A percentile compares a stretch with the other conserved stretches of the same genome.
Evolutionary conservation across 2,113 vertebrate species (phyloP).

Genomic region (Tamias sibiricus): DNA sequence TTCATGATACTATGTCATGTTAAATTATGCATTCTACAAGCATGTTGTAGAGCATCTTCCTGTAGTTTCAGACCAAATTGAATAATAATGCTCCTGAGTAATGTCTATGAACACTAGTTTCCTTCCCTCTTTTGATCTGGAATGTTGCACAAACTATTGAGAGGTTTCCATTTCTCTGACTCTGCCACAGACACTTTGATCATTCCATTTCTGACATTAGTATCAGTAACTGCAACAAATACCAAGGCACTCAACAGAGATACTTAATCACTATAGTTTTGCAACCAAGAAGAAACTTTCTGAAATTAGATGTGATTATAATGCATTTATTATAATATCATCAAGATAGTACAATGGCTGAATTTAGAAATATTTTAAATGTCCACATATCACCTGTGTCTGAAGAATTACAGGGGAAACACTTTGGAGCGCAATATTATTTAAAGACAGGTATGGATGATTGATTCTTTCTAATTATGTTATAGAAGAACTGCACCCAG

Average conservation of each 20-base stretch:
- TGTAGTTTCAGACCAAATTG: constrained; percentile 10
- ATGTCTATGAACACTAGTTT: background rate
- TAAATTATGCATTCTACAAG: constrained; percentile 33
- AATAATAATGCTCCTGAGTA: constrained; percentile 23
- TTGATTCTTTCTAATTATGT: constrained; percentile 13
- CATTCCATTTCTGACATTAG: background rate
- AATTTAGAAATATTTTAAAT: constrained; percentile 33
- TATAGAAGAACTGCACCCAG: background rate
- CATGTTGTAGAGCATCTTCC: background rate
- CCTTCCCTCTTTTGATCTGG: background rate
- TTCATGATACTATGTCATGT: background rate
- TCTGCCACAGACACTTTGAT: constrained; percentile 30
- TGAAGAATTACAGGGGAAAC: constrained; percentile 23
- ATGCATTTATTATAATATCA: background rate
- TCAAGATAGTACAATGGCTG: background rate
- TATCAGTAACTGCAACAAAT: constrained; percentile 31
- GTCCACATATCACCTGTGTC: background rate
- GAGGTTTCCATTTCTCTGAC: background rate
- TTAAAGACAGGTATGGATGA: background rate
- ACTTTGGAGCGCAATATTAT: background rate
- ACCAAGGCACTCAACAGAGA: background rate
- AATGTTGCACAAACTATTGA: constrained; percentile 25
- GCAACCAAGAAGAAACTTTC: constrained; percentile 14
- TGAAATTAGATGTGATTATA: constrained; percentile 24
- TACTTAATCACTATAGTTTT: background rate